Base-by-base conservation (phyloP, 1,140 invertebrate species). In the Drosophila paulistorum region DNA sequence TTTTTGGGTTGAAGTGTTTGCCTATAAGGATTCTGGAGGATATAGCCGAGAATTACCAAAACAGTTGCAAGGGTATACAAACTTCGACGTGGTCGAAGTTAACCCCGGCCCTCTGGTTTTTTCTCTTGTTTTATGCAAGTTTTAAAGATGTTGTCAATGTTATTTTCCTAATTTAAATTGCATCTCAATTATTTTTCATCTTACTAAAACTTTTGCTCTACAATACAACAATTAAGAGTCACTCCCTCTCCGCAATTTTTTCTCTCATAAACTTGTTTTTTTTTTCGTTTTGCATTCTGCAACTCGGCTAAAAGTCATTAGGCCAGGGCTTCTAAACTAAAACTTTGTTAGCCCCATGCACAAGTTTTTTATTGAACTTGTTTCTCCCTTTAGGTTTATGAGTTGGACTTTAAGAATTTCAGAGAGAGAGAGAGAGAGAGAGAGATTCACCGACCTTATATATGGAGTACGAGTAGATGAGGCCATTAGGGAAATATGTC, bases 401-500 rank as follows among this genome's bases (percentile, higher is more conserved):
- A 63, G 66, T 55, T 45, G 55, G 79, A 82, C 79, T 82, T 82
- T 58, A 76, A 87, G 79, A 51, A 51, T 68, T 72, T 81, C 68
- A 66, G 14, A 5, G 45, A 7, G 17, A 48, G 17, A 23, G 17
- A 9, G 14, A 9, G 45, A 1, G 14, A 10, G 45, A 10, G 45
- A 51, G 14, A 51, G 68, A 70, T 72, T 77, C 74, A 55, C 72
- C 14, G 65, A 66, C 73, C 66, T 42, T 58, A 59, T 66, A 11
- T n/a, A 64, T 65, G 62, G 55, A 64, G 68, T 51, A 78, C 74
- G 80, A 82, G 74, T 86, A 82, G 81, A 77, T 57, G 82, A 82
- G 82, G 82, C 82, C 82, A 86, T 86, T 86, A 86, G 83, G 82
- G 76, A 87, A 86, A 86, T 86, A 87, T 86, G 82, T 86, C 82